Percentiles rank a stretch among this genome's conserved stretches.
These are phyloP conservation scores for Hydrocynus forskahlii DNA, from an alignment of 2,797 vertebrate species.

Conservation along the genomic window DNA sequence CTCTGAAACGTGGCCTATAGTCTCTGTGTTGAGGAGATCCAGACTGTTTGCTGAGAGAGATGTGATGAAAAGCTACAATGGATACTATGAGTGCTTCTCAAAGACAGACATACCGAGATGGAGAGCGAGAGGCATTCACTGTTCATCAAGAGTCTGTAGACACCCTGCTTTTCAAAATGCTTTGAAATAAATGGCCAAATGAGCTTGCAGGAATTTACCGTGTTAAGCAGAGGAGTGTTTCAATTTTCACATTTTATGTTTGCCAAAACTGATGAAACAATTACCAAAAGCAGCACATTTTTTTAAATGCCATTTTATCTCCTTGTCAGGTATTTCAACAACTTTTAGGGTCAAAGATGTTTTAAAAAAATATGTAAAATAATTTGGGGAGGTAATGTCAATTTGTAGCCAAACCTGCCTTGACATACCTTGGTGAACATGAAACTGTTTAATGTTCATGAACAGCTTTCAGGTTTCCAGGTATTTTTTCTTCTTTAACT, in stretches of 20 bases:
- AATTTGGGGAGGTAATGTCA: neutral
- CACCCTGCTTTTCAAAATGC: too few relatives aligned
- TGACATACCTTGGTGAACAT: neutral
- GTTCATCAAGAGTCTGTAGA: too few relatives aligned
- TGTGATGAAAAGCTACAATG: neutral
- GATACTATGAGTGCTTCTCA: neutral
- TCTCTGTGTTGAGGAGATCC: neutral
- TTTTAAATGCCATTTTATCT: too few relatives aligned
- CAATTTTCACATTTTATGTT: too few relatives aligned
- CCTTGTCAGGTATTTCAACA: neutral
- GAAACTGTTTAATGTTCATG: neutral
- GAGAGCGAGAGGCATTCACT: too few relatives aligned
- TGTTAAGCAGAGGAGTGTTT: too few relatives aligned
- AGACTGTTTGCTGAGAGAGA: neutral
- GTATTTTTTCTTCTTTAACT: neutral
- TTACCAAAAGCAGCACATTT: too few relatives aligned
- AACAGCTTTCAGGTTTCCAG: neutral
- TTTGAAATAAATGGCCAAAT: too few relatives aligned
- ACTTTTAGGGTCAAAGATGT: neutral
- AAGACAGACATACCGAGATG: too few relatives aligned
- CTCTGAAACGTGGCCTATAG: conserved; percentile 24
- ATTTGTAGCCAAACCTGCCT: neutral
- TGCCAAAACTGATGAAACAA: too few relatives aligned
- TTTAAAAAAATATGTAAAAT: neutral
- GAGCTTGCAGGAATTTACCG: too few relatives aligned